Base-by-base conservation (phyloP, 2,113 vertebrate genomes). In the Gadus chalcogrammus region DNA sequence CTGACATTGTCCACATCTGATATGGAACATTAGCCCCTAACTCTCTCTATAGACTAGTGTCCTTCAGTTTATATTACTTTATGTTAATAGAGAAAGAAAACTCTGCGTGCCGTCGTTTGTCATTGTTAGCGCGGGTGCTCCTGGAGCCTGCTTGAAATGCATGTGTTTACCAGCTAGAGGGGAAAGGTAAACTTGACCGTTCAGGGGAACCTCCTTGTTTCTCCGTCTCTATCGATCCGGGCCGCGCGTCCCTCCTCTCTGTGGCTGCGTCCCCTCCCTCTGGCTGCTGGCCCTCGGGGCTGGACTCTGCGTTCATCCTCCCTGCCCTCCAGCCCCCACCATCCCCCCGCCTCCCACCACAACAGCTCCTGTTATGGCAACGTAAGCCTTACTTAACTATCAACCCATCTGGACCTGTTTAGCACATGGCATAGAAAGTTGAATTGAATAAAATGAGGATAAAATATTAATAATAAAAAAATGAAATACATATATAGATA, bases 1-100 rank as follows among this genome's bases (percentile, higher is more conserved):
- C 95, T 98, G 97, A 98, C 97, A 98, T 98, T 99, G 97, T 96
- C 95, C 94, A 93, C 94, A 98, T 97, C 95, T 97, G 95, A 97
- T 96, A 97, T 94, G 96, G 96, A 96, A 98, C 95, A 97, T 99
- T 98, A 98, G 96, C 94, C 94, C 93, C 94, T 95, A 96, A 96
- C 95, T 96, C 95, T 96, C 95, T 96, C 96, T 95, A 95, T 94
- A 97, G 95, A 97, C 95, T 95, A 94, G 94, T 97, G 96, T 97
- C 95, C 95, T 97, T 98, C 95, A 94, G 95, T 96, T 95, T 97
- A 95, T 97, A 97, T 97, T 97, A 95, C 96, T 98, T 97, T 97
- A 97, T 98, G 95, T 98, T 97, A 97, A 99, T 99, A 98, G 94
- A 97, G 89, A 88, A 84, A 94, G 95, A 95, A 96, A 97, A 97